These are phyloP conservation scores for Paedocypris sp. DNA, from an alignment of 2,113 vertebrate species.

Conservation along the genomic window DNA sequence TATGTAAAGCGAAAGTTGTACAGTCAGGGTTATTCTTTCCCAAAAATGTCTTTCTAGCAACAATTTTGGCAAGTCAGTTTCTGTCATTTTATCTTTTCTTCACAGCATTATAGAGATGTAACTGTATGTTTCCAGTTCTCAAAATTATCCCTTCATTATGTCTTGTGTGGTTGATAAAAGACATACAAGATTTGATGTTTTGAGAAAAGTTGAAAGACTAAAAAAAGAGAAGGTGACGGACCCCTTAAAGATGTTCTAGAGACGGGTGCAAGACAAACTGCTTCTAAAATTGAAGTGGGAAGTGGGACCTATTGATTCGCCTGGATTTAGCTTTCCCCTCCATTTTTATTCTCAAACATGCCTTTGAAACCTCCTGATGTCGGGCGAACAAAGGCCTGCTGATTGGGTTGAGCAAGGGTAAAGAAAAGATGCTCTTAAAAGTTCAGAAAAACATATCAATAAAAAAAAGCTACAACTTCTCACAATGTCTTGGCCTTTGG, in stretches of 20 bases:
- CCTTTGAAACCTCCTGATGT: slow-evolving; percentile 38
- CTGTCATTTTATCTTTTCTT: no score
- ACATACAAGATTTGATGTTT: slow-evolving; percentile 36
- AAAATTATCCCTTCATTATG: neutral
- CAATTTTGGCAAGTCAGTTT: no score
- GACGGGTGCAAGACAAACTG: slow-evolving; percentile 30
- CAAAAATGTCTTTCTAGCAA: no score
- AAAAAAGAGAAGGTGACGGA: neutral
- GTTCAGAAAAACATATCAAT: neutral
- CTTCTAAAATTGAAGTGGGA: slow-evolving; percentile 33
- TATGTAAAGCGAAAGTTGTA: no score
- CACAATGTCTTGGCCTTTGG: neutral
- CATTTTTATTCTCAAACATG: slow-evolving; percentile 33
- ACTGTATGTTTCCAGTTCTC: no score
- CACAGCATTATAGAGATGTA: no score
- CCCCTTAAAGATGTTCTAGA: slow-evolving; percentile 14
- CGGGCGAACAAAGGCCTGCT: slow-evolving; percentile 32
- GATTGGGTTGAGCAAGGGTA: slow-evolving; percentile 17
- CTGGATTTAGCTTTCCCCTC: slow-evolving; percentile 34
- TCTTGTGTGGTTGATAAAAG: neutral
- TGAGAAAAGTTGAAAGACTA: slow-evolving; percentile 17
- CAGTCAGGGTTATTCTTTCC: no score
- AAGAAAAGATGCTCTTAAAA: slow-evolving; percentile 7
- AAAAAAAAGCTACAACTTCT: neutral
- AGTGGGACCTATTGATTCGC: slow-evolving; percentile 41